Conservation (phyloP, 2,113 vertebrate genomes). For the Pachypanchax playfairii region DNA sequence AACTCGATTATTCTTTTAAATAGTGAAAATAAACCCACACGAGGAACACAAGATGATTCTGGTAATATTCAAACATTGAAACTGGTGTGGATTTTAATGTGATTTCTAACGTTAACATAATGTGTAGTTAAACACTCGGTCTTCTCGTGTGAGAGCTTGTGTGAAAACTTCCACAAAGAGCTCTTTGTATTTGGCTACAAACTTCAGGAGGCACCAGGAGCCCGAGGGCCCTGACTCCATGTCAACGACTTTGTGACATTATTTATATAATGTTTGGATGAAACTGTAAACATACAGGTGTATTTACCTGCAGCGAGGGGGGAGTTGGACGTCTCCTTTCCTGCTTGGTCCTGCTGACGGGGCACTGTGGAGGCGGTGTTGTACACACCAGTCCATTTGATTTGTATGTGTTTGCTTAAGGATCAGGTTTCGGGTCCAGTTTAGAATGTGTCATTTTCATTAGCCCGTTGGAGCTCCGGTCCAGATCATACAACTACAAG, state of each 20-base stretch:
- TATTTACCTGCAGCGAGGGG: conserved; percentile 67
- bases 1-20: conserved; percentile 50
- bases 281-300: conserved; percentile 72
- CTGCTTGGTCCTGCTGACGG: conserved; percentile 12
- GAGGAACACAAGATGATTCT: conserved; percentile 50
- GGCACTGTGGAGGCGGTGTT: conserved; percentile 31
- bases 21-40: conserved; percentile 63
- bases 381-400: conserved; percentile 48
- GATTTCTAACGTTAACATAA: conserved; percentile 28
- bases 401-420: conserved; percentile 72
- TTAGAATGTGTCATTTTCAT: conserved; percentile 64
- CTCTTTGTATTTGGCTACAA: conserved; percentile 60
- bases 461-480: conserved; percentile 50
- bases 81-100: neutral
- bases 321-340: conserved; percentile 1
- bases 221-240: conserved; percentile 54
- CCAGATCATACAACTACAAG: conserved; percentile 48
- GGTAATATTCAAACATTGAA: conserved; percentile 44
- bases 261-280: conserved; percentile 72
- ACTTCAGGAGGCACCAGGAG: conserved; percentile 41
- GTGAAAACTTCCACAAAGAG: conserved; percentile 66
- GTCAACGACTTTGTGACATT: conserved; percentile 60
- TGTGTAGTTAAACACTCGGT: too few species aligned
- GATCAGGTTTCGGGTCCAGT: conserved; percentile 58
- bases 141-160: conserved; percentile 48